A percentile compares a stretch with the other conserved stretches of the same genome.
Evolutionary conservation across 2,113 vertebrate genomes (phyloP).

Genomic region (Cnemophilus loriae): DNA sequence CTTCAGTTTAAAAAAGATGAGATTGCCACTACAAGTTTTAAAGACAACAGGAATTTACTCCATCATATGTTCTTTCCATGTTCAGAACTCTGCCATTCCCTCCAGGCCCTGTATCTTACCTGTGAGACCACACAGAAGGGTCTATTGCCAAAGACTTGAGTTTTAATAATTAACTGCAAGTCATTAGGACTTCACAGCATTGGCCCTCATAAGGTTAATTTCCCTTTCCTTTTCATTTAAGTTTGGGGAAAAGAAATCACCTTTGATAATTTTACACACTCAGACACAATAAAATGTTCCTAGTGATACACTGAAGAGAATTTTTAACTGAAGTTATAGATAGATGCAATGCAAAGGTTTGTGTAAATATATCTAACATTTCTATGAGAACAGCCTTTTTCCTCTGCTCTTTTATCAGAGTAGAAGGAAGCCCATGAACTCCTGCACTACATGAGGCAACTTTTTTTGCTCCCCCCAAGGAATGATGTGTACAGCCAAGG

Average conservation of each 20-base stretch:
- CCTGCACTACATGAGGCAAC: background rate
- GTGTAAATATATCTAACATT: background rate
- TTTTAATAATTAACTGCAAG: background rate
- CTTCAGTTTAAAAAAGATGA: background rate
- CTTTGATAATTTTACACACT: background rate
- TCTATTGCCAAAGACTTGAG: background rate
- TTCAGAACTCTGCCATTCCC: background rate
- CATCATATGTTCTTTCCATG: background rate
- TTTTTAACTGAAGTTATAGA: background rate
- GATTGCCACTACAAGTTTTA: background rate
- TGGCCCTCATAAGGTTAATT: background rate
- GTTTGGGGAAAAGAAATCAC: rapidly evolving
- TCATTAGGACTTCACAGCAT: background rate
- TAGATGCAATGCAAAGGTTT: background rate
- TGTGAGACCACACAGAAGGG: background rate
- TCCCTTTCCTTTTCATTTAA: background rate
- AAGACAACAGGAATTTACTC: background rate
- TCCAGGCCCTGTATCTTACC: background rate
- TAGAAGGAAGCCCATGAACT: background rate
- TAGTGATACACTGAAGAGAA: background rate
- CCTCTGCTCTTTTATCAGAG: background rate
- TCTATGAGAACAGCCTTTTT: background rate
- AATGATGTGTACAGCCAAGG: background rate
- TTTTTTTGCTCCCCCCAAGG: background rate
- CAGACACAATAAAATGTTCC: background rate